Conservation (phyloP, 2,113 vertebrate species). For the Ceyx margarethae region DNA sequence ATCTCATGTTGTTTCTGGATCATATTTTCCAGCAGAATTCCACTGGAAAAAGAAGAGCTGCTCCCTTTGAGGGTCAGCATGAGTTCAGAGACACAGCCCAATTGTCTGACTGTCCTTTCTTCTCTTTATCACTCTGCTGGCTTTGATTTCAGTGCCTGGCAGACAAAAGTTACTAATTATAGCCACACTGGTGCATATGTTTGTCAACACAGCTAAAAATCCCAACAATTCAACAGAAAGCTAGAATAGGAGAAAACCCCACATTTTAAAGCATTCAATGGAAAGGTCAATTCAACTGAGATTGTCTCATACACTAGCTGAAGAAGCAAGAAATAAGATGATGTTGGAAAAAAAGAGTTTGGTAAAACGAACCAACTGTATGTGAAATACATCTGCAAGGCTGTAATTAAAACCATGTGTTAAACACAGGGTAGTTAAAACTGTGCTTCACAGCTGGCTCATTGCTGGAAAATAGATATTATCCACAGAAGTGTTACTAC, state of each 20-base stretch:
- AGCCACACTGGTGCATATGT: background rate
- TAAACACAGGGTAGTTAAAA: background rate
- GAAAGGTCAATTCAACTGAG: background rate
- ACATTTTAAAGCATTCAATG: background rate
- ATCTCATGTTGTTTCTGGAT: background rate
- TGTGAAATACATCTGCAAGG: background rate
- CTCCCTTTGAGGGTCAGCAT: fast-evolving
- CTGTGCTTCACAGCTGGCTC: background rate
- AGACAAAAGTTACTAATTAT: background rate
- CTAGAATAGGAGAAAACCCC: background rate
- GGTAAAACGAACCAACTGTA: background rate
- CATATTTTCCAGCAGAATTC: background rate
- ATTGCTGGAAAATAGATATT: background rate
- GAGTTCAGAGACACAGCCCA: background rate
- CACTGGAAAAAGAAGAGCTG: background rate
- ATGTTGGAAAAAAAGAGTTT: background rate
- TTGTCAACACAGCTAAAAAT: background rate
- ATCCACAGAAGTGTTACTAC: fast-evolving
- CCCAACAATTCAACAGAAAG: background rate
- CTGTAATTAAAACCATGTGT: background rate
- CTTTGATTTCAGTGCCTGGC: background rate
- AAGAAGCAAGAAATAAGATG: background rate
- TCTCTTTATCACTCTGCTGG: background rate
- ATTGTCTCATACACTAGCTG: background rate
- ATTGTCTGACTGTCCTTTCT: background rate